Evolutionary conservation across 2,888 invertebrate species (phyloP).

Genomic region (Stictocephala bisonia): DNA sequence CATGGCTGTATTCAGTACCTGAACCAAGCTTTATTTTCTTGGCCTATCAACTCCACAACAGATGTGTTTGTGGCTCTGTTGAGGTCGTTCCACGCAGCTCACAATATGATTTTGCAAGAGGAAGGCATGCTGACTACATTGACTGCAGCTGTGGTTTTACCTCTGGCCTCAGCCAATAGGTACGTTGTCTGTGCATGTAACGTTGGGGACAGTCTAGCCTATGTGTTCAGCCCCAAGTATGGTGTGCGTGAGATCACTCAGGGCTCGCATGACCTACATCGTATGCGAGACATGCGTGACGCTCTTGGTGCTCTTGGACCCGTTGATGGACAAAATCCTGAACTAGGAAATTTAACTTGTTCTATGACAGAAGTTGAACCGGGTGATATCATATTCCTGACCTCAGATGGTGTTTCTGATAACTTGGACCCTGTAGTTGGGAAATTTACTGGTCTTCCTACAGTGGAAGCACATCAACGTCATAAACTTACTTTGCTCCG

Average conservation of each 20-base stretch:
- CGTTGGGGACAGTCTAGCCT: slow-evolving; percentile 90
- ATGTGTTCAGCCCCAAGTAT: slow-evolving; percentile 79
- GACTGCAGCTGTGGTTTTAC: slow-evolving; percentile 81
- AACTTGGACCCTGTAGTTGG: slow-evolving; percentile 94
- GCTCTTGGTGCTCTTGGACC: slow-evolving; percentile 90
- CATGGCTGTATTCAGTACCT: slow-evolving; percentile 87
- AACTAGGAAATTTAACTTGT: slow-evolving; percentile 87
- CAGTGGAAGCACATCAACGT: slow-evolving; percentile 79
- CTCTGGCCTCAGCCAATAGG: slow-evolving; percentile 67
- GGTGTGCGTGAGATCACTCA: slow-evolving; percentile 88
- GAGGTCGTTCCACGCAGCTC: slow-evolving; percentile 85
- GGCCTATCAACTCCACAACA: slow-evolving; percentile 63
- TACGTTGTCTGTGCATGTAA: slow-evolving; percentile 87
- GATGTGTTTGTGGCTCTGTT: slow-evolving; percentile 83
- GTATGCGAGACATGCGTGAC: slow-evolving; percentile 88
- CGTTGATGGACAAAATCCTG: slow-evolving; percentile 85
- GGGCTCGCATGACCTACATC: slow-evolving; percentile 85
- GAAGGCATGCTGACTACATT: slow-evolving; percentile 86
- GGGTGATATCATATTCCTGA: slow-evolving; percentile 87
- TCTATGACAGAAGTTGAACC: slow-evolving; percentile 82
- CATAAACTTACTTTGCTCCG: slow-evolving; percentile 80
- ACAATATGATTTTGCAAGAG: slow-evolving; percentile 84
- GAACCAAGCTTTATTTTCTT: slow-evolving; percentile 74
- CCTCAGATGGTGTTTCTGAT: slow-evolving; percentile 91
- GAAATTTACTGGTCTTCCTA: slow-evolving; percentile 79